These are phyloP conservation scores for Pipra filicauda DNA, from an alignment of 2,113 vertebrate genomes.

Conservation along the genomic window DNA sequence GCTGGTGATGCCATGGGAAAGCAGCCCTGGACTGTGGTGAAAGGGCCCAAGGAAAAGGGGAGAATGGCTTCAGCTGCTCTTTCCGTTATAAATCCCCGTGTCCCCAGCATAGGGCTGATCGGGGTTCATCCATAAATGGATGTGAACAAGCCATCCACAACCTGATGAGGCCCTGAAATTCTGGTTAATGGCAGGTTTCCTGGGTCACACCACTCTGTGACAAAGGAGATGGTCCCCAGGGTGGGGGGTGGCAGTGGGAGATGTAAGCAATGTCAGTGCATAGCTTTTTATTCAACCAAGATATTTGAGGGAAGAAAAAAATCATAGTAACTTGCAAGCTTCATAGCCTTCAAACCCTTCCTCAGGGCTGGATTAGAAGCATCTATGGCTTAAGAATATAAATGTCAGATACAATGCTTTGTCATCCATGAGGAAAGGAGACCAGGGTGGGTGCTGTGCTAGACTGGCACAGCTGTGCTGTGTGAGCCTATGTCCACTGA, in stretches of 20 bases:
- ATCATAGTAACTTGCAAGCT: not conserved
- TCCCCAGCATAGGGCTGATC: not conserved
- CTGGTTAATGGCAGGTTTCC: not conserved
- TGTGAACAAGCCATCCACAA: not conserved
- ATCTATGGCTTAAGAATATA: not conserved
- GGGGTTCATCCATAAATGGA: not conserved
- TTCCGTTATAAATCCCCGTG: not conserved
- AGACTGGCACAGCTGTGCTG: not conserved
- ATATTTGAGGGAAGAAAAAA: not conserved
- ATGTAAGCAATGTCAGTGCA: not conserved
- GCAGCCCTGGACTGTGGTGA: not conserved
- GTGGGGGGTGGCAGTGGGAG: fast-evolving
- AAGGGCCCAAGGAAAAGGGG: not conserved
- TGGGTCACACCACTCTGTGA: not conserved
- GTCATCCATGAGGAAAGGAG: not conserved
- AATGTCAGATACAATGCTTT: not conserved
- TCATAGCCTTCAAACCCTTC: not conserved
- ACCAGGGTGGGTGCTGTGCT: not conserved
- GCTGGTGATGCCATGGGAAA: not conserved
- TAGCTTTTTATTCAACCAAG: not conserved
- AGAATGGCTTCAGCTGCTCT: not conserved
- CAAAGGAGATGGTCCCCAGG: not conserved
- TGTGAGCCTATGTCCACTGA: not conserved
- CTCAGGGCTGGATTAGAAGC: not conserved
- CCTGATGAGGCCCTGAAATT: not conserved